Evolutionary conservation across 2,797 vertebrate genomes (phyloP), one percentile per base, ranked within the genome.

Genomic region (Sylvilagus floridanus): DNA sequence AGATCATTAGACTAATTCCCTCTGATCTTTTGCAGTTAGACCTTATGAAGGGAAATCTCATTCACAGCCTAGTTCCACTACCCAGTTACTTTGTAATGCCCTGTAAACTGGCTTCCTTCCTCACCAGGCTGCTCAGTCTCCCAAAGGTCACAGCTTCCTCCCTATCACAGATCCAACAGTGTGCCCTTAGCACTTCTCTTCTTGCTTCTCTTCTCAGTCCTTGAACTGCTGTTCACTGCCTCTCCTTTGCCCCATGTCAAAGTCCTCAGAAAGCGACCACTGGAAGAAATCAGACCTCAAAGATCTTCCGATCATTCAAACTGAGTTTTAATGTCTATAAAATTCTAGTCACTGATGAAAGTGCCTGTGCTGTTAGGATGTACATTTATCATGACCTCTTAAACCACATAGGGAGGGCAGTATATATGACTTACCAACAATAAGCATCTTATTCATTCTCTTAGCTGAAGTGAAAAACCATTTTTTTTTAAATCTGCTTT

Each of bases 241-340:
- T 77, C 32, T 81, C 47, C 17, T 57, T 81, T 50, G 37, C 32
- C n/a, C 0, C 50, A 10, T 21, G 2, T 90, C 52, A 79, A 52
- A 81, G 24, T 37, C 32, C 22, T 71, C 84, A 77, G 26, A 8
- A 65, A 88, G 47, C 52, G 21, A 91, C 11, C 5, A 2, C 35
- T 88, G 26, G 68, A 85, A 14, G 35, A 91, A 91, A 9, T 47
- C 42, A 47, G 42, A 63, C 66, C 47, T 81, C 30, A 35, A 85
- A 91, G 54, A 30, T 76, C 16, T 81, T 88, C 91, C 63, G 76
- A 63, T 35, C n/a, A 62, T 92, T 90, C 71, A 77, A 90, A 65
- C 28, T 91, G 57, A 17, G n/a, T 66, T 79, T 96, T 95, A 66
- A 37, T 63, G 17, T 71, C 68, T 76, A 66, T 84, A 88, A 94